These are phyloP conservation scores for Brienomyrus brachyistius DNA, from an alignment of 2,113 vertebrate genomes.

Conservation along the genomic window DNA sequence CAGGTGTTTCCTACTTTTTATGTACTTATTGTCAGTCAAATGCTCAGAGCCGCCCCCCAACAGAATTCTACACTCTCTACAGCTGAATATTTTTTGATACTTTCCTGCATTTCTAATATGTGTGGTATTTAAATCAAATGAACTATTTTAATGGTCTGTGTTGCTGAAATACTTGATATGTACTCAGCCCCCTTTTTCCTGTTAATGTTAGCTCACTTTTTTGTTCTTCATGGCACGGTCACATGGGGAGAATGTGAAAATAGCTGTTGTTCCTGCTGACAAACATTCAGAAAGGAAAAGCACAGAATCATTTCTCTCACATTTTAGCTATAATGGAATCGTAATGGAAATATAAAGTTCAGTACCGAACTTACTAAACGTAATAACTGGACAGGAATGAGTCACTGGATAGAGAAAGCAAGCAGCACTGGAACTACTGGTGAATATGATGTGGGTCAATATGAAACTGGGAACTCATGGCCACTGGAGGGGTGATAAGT, in stretches of 20 bases:
- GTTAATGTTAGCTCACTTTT: background rate
- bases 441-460: background rate
- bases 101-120: background rate
- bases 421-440: background rate
- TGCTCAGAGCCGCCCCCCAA: background rate
- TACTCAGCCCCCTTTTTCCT: background rate
- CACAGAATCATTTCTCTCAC: background rate
- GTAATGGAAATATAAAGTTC: background rate
- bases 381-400: background rate
- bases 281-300: background rate
- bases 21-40: background rate
- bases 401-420: background rate
- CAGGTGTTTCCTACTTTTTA: background rate
- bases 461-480: background rate
- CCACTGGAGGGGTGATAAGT: background rate
- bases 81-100: background rate
- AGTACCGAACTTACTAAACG: background rate
- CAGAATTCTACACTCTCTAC: background rate
- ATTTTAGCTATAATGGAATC: background rate
- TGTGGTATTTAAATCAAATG: background rate
- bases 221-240: background rate
- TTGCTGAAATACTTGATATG: background rate
- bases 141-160: background rate
- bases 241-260: background rate
- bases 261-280: background rate